These are phyloP conservation scores for Chloromyia formosa DNA, from an alignment of 2,888 invertebrate genomes.

Conservation along the genomic window DNA sequence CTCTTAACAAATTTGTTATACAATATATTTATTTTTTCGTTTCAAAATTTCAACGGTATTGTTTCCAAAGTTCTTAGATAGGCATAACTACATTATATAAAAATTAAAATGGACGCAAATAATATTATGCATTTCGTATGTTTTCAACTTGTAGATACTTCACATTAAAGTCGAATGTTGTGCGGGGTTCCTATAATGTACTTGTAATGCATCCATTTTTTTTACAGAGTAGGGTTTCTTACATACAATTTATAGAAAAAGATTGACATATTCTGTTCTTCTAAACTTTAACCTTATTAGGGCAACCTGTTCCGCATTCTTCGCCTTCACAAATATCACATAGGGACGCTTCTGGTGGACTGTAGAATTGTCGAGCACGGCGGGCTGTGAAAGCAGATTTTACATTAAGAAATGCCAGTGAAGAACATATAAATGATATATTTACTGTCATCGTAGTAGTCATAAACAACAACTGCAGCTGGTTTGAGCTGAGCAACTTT, in stretches of 20 bases:
- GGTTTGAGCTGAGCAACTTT: constrained; percentile 88
- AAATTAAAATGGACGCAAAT: constrained; percentile 3
- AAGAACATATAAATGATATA: background rate
- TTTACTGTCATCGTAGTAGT: constrained; percentile 93
- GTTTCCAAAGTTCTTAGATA: background rate
- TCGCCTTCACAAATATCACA: constrained; percentile 86
- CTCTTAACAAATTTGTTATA: no score
- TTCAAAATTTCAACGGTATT: no score
- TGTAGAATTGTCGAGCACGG: constrained; percentile 84
- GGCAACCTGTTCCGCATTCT: constrained; percentile 63
- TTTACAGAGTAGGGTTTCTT: background rate
- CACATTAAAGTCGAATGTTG: background rate
- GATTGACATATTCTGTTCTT: constrained; percentile 5
- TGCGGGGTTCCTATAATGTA: background rate
- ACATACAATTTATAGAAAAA: no score
- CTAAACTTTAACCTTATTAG: constrained; percentile 58
- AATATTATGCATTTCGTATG: background rate
- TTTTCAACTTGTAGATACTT: background rate
- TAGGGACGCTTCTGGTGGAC: constrained; percentile 73
- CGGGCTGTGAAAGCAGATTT: constrained; percentile 68
- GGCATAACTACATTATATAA: background rate
- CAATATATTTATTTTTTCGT: background rate
- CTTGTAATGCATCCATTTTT: background rate
- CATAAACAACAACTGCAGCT: constrained; percentile 85
- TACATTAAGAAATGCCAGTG: background rate